Conservation (phyloP, 2,797 vertebrate species). For the Tarsius wallacei region DNA sequence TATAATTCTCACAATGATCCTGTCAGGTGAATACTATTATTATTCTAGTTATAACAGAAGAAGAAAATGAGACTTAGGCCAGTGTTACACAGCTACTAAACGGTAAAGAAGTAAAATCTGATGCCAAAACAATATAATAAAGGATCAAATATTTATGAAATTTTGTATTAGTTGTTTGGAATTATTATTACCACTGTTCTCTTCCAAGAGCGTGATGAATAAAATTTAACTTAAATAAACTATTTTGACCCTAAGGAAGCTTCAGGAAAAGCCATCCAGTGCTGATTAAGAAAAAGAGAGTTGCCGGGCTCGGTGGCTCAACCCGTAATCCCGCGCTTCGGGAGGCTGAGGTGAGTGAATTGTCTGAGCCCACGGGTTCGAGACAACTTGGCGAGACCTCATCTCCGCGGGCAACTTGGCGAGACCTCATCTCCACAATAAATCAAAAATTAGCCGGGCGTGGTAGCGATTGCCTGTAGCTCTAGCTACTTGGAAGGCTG, state of each 20-base stretch:
- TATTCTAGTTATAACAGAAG: not conserved
- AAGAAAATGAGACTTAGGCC: not conserved
- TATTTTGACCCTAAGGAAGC: not conserved
- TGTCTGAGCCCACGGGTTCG: no score
- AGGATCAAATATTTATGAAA: constrained; percentile 28
- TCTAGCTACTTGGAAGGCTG: no score
- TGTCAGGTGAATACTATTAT: not conserved
- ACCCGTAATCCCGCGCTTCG: no score
- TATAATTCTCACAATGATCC: not conserved
- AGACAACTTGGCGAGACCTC: no score
- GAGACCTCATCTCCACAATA: no score
- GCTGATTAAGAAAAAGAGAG: not conserved
- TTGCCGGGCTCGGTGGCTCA: no score
- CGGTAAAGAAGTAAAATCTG: not conserved
- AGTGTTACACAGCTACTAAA: not conserved
- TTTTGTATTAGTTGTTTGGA: not conserved
- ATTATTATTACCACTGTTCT: not conserved
- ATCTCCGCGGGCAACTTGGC: no score
- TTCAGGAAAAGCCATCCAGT: not conserved
- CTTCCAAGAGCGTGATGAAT: not conserved
- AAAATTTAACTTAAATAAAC: constrained; percentile 6
- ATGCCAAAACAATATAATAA: not conserved
- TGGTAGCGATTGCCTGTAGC: no score
- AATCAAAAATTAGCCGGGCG: no score
- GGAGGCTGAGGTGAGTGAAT: no score